Evolutionary conservation across 2,888 invertebrate genomes (phyloP), one percentile per base, ranked within the genome.

Genomic region (Listrodromus nycthemerus): DNA sequence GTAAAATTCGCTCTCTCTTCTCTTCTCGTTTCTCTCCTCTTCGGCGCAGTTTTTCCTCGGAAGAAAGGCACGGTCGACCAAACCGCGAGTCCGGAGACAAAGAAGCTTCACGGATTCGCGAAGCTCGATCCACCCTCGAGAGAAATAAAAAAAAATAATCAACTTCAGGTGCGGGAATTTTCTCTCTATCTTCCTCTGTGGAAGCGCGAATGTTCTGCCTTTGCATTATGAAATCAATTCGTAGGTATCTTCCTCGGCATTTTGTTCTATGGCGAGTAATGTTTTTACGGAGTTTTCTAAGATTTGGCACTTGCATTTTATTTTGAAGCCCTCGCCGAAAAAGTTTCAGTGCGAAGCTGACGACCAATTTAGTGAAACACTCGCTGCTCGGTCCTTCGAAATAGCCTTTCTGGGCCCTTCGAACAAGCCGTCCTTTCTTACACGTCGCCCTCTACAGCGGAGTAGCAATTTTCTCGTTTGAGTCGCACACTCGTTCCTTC

Each of bases 1-100:
- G 80, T 83, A 76, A 81, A 85, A 85, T 79, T 76, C 81, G 83
- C 55, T 33, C 13, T 3, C 41, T 1, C 37, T 1, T 13, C 13
- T 10, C 41, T 77, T 13, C 19, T 41, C 41, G 0, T 41, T 41
- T 13, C 41, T 41, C 10, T 58, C 58, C 10, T 61, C 52, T 6
- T 30, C 67, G 7, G 16, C 27, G 19, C 66, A 19, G 27, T 61
- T 73, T 27, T 48, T 19, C 30, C 58, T 24, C 10, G 27, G 21
- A 16, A 58, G 27, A 24, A 13, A 21, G 27, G 27, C 27, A 58
- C 8, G 58, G 27, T 27, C 58, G 5, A 58, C 27, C 27, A 58
- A 58, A 58, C 58, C 58, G 58, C 58, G 58, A 27, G 3, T 13
- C 27, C 52, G 24, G 58, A 27, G 48, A 67, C 48, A 27, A 67